Conservation (phyloP, 2,888 invertebrate species). For the Ptycholaimellus sp. region DNA sequence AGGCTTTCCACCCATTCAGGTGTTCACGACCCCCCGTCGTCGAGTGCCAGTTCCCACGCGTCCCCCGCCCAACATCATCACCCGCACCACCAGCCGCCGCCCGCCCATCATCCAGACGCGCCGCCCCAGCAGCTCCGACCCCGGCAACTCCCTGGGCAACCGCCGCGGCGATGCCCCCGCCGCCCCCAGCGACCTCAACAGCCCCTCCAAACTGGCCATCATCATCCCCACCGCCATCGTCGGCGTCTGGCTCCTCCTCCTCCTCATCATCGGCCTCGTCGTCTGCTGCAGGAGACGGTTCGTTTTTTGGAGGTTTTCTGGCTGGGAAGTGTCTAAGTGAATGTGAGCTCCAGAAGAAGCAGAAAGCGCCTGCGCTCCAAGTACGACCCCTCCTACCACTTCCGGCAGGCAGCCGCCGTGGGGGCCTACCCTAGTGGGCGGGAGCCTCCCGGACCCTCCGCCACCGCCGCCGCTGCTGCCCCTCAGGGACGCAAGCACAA, state of each 20-base stretch:
- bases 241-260: slow-evolving; percentile 20
- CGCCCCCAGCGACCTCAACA: neutral
- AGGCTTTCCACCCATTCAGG: no score
- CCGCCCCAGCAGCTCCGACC: no score
- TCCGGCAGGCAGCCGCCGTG: slow-evolving; percentile 16
- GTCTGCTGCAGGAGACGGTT: slow-evolving; percentile 17
- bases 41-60: no score
- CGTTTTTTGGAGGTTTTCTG: neutral
- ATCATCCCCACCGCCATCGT: slow-evolving; percentile 21
- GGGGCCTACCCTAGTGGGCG: slow-evolving; percentile 3
- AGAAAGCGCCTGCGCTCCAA: slow-evolving; percentile 14
- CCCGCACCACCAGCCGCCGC: no score
- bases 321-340: no score
- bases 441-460: neutral
- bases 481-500: no score
- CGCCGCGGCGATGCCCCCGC: no score
- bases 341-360: slow-evolving; percentile 8
- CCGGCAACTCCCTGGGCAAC: no score
- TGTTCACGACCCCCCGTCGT: no score
- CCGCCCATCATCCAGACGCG: no score
- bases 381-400: slow-evolving; percentile 20
- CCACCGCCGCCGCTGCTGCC: no score
- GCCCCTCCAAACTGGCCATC: slow-evolving; percentile 12
- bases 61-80: no score
- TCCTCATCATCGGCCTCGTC: slow-evolving; percentile 18